Base-by-base conservation (phyloP, 2,888 invertebrate species). In the Gnatocerus cornutus region DNA sequence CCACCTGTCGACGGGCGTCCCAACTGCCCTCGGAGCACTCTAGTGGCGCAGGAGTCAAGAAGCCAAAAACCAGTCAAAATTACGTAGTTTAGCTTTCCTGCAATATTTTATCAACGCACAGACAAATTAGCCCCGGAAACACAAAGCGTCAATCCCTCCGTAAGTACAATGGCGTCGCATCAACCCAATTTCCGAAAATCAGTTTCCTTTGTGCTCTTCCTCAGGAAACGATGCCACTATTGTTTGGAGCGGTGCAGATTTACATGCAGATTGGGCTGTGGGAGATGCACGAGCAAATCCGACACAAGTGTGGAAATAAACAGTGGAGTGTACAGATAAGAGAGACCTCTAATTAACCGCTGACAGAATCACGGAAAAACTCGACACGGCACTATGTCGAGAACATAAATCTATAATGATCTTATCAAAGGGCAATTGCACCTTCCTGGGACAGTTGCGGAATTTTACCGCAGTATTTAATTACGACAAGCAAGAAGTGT, bases 311-410 rank as follows among this genome's bases (percentile, higher is more conserved):
- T 74, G 73, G 77, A 74, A 76, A 79, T 77, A 77, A 75, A 78
- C 77, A 75, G 74, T 71, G 73, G 64, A 68, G 74, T 66, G 50
- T 67, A 45, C 12, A 74, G 79, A 81, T 81, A 81, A 80, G 78
- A 72, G 69, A 71, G 65, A 72, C 73, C 75, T 80, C 80, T 81
- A 82, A 82, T 82, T 82, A 82, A 81, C 79, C 74, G 78, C 74
- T 80, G 81, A 82, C 82, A 82, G 79, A 81, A 81, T 81, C 80
- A 81, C 79, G 73, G 76, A 79, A 77, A 76, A 75, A 74, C 74
- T 71, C 76, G 80, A 81, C 81, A 81, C 78, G 79, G 76, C 79
- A 79, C 77, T 74, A 73, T 74, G 78, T 69, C 76, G 73, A 65
- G 74, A 53, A 73, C 75, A 79, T 81, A 81, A 81, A 81, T 82